These are phyloP conservation scores for Altica lythri DNA, from an alignment of 2,888 invertebrate genomes.

Conservation along the genomic window DNA sequence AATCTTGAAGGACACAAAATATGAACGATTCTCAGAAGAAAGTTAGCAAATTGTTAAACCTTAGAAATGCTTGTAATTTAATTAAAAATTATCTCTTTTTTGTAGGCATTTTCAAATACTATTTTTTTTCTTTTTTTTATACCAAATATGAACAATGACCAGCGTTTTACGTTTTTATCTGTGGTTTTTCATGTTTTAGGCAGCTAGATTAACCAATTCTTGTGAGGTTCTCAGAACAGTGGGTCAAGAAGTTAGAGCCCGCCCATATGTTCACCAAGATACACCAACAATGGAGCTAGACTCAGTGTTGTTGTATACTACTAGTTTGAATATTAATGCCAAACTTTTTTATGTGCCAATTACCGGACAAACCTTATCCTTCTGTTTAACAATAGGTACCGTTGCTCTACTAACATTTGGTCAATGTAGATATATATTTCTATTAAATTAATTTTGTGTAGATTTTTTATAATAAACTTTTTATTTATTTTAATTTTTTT, in stretches of 20 bases:
- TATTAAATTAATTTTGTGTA: too few relatives aligned
- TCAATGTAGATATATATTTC: constrained; percentile 60
- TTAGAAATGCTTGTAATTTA: too few relatives aligned
- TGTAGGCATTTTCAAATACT: too few relatives aligned
- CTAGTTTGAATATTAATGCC: constrained; percentile 74
- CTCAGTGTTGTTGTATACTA: constrained; percentile 76
- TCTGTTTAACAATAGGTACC: constrained; percentile 64
- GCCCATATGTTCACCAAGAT: constrained; percentile 81
- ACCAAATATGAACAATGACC: too few relatives aligned
- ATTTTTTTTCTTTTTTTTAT: too few relatives aligned
- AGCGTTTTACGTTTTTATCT: too few relatives aligned
- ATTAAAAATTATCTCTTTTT: too few relatives aligned
- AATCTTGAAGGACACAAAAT: too few relatives aligned
- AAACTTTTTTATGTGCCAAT: constrained; percentile 76
- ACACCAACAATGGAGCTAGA: constrained; percentile 76
- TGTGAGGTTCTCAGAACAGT: constrained; percentile 73
- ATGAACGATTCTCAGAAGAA: too few relatives aligned
- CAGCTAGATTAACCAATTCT: constrained; percentile 73
- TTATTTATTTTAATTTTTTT: too few relatives aligned
- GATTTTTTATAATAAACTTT: too few relatives aligned
- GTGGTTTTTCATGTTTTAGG: constrained; percentile 59
- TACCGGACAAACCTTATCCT: constrained; percentile 69
- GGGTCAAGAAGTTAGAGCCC: constrained; percentile 77
- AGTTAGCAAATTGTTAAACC: too few relatives aligned
- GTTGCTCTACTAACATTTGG: constrained; percentile 70